phyloP scores from a whole-genome alignment of 2,888 invertebrate species.

The Julus scanicus region DNA sequence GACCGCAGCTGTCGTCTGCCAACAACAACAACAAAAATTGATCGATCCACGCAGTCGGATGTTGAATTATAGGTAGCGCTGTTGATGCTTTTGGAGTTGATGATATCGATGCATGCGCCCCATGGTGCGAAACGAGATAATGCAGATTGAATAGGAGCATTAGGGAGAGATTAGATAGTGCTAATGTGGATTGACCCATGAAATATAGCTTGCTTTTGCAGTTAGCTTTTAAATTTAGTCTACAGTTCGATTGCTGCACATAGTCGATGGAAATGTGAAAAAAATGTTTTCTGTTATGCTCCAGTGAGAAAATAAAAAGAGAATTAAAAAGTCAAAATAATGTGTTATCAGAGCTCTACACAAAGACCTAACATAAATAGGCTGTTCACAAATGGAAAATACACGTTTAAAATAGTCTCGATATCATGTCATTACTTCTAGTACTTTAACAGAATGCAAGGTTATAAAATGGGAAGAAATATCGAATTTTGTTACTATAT shows the following conservation, averaged over 20 bases:
- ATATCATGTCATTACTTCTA: too few species aligned
- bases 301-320: neutral
- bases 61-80: constrained; percentile 2
- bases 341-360: neutral
- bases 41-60: neutral
- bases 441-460: too few species aligned
- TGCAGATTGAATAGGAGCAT: constrained; percentile 1
- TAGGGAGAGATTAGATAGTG: neutral
- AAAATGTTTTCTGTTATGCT: neutral
- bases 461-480: too few species aligned
- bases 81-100: neutral
- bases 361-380: too few species aligned
- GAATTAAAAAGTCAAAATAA: neutral
- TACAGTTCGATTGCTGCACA: neutral
- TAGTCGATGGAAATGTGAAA: neutral
- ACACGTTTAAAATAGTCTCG: too few species aligned
- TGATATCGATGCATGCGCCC: neutral
- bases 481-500: too few species aligned
- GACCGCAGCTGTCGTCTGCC: constrained; percentile 2
- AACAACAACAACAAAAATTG: neutral
- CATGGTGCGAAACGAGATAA: constrained; percentile 2
- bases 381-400: too few species aligned
- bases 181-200: constrained; percentile 12
- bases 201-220: neutral
- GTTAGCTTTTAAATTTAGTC: neutral